Conservation (phyloP, 2,113 vertebrate species). For the Mormoops blainvillei region DNA sequence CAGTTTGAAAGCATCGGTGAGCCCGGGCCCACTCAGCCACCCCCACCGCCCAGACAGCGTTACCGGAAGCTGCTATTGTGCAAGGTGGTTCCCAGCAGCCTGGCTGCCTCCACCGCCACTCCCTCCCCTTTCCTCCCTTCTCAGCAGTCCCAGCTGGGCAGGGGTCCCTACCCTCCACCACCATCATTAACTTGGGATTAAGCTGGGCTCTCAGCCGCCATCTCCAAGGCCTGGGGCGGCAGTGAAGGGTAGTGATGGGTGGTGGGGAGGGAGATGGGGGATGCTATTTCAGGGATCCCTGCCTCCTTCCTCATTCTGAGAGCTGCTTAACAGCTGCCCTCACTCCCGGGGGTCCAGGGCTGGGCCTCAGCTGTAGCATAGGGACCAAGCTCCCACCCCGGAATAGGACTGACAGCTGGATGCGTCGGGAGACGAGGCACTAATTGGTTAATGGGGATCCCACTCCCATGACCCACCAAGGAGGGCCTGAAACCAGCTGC, state of each 20-base stretch:
- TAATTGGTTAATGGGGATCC: conserved; percentile 56
- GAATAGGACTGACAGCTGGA: conserved; percentile 26
- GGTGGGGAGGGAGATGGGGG: background rate
- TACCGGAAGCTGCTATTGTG: background rate
- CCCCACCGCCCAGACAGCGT: background rate
- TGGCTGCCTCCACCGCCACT: fast-evolving
- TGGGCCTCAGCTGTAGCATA: conserved; percentile 55
- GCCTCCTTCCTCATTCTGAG: conserved; percentile 45
- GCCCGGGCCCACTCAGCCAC: background rate
- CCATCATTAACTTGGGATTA: conserved; percentile 72
- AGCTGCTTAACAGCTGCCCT: conserved; percentile 53
- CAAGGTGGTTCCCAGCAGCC: background rate
- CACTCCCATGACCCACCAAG: background rate
- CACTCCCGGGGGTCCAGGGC: background rate
- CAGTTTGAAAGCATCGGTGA: background rate
- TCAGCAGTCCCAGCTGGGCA: conserved; percentile 43
- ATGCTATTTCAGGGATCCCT: background rate
- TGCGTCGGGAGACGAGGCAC: background rate
- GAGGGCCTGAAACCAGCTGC: conserved; percentile 13
- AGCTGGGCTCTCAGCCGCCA: background rate
- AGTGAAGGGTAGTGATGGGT: background rate
- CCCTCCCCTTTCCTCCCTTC: background rate
- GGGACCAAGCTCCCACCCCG: background rate
- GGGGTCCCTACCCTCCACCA: background rate
- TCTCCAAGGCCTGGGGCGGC: conserved; percentile 15